These are phyloP conservation scores for Lymantria dispar DNA, from an alignment of 2,888 invertebrate species.

Conservation along the genomic window DNA sequence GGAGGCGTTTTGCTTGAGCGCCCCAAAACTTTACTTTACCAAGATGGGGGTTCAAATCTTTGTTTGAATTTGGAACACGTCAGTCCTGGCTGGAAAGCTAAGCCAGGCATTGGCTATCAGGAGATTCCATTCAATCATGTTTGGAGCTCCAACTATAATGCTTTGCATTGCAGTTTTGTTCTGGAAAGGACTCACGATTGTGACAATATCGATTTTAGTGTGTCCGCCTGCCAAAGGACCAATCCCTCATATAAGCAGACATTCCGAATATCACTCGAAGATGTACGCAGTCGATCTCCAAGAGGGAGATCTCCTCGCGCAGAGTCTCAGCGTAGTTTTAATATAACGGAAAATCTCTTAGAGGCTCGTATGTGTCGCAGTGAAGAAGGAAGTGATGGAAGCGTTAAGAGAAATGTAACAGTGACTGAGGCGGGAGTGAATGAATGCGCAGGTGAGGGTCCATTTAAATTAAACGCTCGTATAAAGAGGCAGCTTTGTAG, in stretches of 20 bases:
- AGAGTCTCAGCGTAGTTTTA: slow-evolving; percentile 73
- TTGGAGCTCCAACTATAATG: slow-evolving; percentile 93
- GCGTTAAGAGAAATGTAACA: slow-evolving; percentile 77
- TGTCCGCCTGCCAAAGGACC: slow-evolving; percentile 74
- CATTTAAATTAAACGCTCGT: slow-evolving; percentile 82
- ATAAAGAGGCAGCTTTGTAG: slow-evolving; percentile 79
- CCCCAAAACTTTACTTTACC: slow-evolving; percentile 92
- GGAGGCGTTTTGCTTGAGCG: slow-evolving; percentile 95
- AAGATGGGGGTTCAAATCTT: slow-evolving; percentile 94
- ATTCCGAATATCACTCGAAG: slow-evolving; percentile 74
- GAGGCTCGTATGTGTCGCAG: slow-evolving; percentile 74
- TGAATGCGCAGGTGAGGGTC: slow-evolving; percentile 83
- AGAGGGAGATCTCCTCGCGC: slow-evolving; percentile 73
- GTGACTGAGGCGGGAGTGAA: slow-evolving; percentile 84
- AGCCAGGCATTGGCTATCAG: slow-evolving; percentile 93
- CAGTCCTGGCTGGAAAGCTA: slow-evolving; percentile 93
- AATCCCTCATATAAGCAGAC: slow-evolving; percentile 78
- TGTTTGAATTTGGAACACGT: slow-evolving; percentile 95
- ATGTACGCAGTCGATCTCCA: slow-evolving; percentile 70
- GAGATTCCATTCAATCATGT: slow-evolving; percentile 95
- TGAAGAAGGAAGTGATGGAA: slow-evolving; percentile 73
- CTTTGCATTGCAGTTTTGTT: slow-evolving; percentile 95
- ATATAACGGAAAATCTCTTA: slow-evolving; percentile 74
- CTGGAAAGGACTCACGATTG: slow-evolving; percentile 86
- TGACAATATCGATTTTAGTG: slow-evolving; percentile 72